Evolutionary conservation across 2,888 invertebrate species (phyloP), one percentile per base, ranked within the genome.

Genomic region (Tenthredo livida): DNA sequence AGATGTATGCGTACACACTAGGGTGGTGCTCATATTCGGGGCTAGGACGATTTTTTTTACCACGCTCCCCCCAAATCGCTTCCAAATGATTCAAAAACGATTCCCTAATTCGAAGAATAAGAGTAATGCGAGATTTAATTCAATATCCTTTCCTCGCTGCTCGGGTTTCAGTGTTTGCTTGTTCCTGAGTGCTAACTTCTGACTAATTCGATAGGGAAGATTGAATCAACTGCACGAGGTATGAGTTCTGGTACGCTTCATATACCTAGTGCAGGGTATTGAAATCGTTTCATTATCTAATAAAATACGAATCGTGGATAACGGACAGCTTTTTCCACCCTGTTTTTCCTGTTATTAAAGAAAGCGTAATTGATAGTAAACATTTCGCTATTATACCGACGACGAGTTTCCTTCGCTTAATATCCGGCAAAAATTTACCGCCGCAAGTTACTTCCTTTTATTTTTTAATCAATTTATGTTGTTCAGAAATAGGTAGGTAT

Each of bases 111-210:
- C n/a, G n/a, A n/a, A n/a, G n/a, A n/a, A n/a, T n/a, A n/a, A n/a
- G 61, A 80, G 61, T 61, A 37, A 80, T 33, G 67, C 33, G 37
- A 80, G 58, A 61, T 61, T 80, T 61, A 15, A 80, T 80, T 80
- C 40, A 61, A 80, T 80, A 80, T 80, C 58, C 78, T 37, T 15
- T 80, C 37, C 61, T 80, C 58, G 21, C 21, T 25, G 6, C 25
- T 37, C 37, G 47, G 33, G 77, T 77, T 61, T 61, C 58, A 80
- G 25, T 61, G 61, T 61, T 80, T 61, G 21, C 58, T 61, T 61
- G 29, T n/a, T 61, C 80, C 21, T 21, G 61, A 80, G 80, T 80
- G 37, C 80, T 80, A 80, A 80, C 80, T 80, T 80, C 33, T 58
- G 15, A n/a, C 80, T 80, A 80, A 80, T 80, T 80, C 80, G 61